Evolutionary conservation across 2,113 vertebrate genomes (phyloP).

Genomic region (Aspidoscelis tigris): DNA sequence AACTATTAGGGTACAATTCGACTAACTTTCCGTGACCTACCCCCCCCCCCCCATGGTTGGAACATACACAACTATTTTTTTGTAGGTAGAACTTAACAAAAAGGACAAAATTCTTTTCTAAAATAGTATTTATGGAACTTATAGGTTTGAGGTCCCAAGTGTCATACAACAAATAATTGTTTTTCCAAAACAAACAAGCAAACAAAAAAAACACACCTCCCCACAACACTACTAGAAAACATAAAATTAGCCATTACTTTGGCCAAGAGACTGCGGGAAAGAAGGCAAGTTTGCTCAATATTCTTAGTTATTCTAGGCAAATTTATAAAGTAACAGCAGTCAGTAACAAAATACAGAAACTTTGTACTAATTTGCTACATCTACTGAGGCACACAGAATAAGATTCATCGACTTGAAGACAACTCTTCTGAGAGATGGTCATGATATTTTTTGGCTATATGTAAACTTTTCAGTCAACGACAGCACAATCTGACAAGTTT

Average conservation of each 20-base stretch:
- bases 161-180: constrained; percentile 80
- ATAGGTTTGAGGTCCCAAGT: constrained; percentile 70
- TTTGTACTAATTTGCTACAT: constrained; percentile 87
- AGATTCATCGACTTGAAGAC: constrained; percentile 79
- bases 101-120: constrained; percentile 41
- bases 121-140: constrained; percentile 31
- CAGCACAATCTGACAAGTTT: constrained; percentile 33
- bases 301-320: constrained; percentile 85
- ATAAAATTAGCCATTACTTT: constrained; percentile 85
- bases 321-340: constrained; percentile 81
- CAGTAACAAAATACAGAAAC: constrained; percentile 86
- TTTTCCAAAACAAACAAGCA: constrained; percentile 36
- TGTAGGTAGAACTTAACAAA: constrained; percentile 37
- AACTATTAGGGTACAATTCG: not conserved
- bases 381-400: constrained; percentile 87
- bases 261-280: constrained; percentile 75
- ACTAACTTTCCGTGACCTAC: not conserved
- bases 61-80: not conserved
- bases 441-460: constrained; percentile 83
- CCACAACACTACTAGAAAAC: constrained; percentile 55
- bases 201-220: constrained; percentile 66
- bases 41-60: not conserved
- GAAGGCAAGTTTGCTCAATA: constrained; percentile 85
- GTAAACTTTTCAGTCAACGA: constrained; percentile 88
- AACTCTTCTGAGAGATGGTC: constrained; percentile 87